Base-by-base conservation (phyloP, 2,113 vertebrate genomes). In the Excalfactoria chinensis region DNA sequence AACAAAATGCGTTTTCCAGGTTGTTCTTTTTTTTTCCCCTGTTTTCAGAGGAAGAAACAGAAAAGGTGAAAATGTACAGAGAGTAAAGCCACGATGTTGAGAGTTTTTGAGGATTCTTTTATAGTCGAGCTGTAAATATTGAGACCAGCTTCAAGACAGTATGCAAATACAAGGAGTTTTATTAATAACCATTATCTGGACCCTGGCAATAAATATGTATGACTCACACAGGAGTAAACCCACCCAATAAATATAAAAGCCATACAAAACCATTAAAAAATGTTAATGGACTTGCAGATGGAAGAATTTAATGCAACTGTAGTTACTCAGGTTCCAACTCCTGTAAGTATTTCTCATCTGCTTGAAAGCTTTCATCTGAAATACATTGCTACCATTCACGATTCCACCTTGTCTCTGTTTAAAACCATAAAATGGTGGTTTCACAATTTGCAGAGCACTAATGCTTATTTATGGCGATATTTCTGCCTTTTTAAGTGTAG, bases 221-320 rank as follows among this genome's bases (percentile, higher is more conserved):
- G 95, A 83, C 82, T 95, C 83, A 60, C 82, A 58, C 21, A 92
- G 87, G 94, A 94, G 79, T 88, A 89, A 95, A 95, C 91, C 79
- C 85, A 84, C 94, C 95, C 89, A 69, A 93, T 94, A 93, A 96
- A 92, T 91, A 95, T 77, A 89, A 93, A 89, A 94, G 75, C 89
- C 82, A 77, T 95, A 89, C 85, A 93, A 88, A 96, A 34, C 94
- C 89, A 95, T 94, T 92, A 92, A 93, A 85, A 91, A 90, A 88
- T 95, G 91, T 91, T 95, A 96, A 96, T 95, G 93, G 87, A 93
- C 93, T 95, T 93, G 85, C 62, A 95, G 94, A 93, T 95, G 95
- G 93, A 91, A 95, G 95, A 92, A 93, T 96, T 96, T 92, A 95
- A 91, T 93, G 88, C 32, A 51, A 81, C 75, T 81, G 71, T 89